Base-by-base conservation (phyloP, 2,797 vertebrate species). In the Salmo trutta region DNA sequence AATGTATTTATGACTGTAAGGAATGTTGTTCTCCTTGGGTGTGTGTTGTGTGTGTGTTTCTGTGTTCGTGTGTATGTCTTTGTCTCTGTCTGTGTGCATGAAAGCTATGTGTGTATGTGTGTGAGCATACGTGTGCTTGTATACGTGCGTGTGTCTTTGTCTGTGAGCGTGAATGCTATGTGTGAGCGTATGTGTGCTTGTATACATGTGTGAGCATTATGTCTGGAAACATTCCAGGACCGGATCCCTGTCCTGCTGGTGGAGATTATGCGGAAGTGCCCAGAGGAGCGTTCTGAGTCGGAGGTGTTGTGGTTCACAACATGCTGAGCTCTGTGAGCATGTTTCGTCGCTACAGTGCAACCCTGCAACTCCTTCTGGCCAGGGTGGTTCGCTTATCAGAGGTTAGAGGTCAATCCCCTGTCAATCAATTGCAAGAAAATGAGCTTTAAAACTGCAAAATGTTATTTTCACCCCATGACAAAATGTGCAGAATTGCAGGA, bases 191-290 rank as follows among this genome's bases (percentile, higher is more conserved):
- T 10, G 10, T 47, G 41, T 47, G 41, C 41, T 47, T 47, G 41
- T 47, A 47, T 47, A 47, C 41, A 2, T 12, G 41, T 47, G 41
- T 47, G 10, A 36, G 36, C 36, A 1, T 47, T 47, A 47, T 47
- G 41, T 47, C 41, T 47, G 41, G 41, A 3, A n/a, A 27, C 65
- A 24, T 70, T 68, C 71, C 81, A 94, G 93, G 88, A 85, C 79
- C 86, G 78, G 69, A 88, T 93, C 64, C 90, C 87, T 78, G 81
- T 78, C 27, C 86, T 76, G 82, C 84, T 89, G 77, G 85, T 94
- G 80, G 82, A 88, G 14, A 86, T 91, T 75, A 77, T 83, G 4
- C 33, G 56, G 79, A 91, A 91, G 87, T 83, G 75, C 54, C 85
- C 88, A 17, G 79, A 90, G 0, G 75, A 76, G 86, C 93, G 90